Evolutionary conservation across 2,113 vertebrate genomes (phyloP).

Genomic region (Cairina moschata): DNA sequence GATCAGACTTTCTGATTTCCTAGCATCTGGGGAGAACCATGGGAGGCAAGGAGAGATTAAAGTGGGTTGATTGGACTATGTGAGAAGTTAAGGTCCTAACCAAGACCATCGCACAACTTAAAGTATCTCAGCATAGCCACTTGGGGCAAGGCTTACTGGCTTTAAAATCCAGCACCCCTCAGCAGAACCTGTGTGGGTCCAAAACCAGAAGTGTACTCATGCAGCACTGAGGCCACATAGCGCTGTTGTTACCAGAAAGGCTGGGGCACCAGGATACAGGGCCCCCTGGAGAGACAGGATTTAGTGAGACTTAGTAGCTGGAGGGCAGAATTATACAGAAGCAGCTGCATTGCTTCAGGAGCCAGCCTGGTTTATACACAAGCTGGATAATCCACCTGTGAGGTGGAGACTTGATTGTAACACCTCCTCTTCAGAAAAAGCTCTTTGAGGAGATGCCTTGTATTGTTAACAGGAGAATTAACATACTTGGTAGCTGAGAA

Average conservation of each 20-base stretch:
- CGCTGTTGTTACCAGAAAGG: background rate
- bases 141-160: background rate
- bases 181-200: background rate
- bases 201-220: background rate
- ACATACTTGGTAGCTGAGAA: background rate
- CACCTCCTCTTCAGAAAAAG: background rate
- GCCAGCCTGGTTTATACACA: background rate
- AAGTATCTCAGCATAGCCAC: background rate
- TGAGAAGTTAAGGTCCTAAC: background rate
- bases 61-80: background rate
- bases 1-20: background rate
- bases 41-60: background rate
- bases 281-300: background rate
- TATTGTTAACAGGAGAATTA: background rate
- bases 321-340: background rate
- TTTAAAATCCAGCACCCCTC: background rate
- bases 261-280: background rate
- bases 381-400: background rate
- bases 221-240: background rate
- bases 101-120: background rate
- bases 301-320: background rate
- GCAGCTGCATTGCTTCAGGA: background rate
- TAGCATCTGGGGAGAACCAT: background rate
- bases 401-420: background rate
- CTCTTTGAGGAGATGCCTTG: background rate